These are phyloP conservation scores for Pantherophis vulpinus DNA, from an alignment of 2,797 vertebrate species.

Conservation along the genomic window DNA sequence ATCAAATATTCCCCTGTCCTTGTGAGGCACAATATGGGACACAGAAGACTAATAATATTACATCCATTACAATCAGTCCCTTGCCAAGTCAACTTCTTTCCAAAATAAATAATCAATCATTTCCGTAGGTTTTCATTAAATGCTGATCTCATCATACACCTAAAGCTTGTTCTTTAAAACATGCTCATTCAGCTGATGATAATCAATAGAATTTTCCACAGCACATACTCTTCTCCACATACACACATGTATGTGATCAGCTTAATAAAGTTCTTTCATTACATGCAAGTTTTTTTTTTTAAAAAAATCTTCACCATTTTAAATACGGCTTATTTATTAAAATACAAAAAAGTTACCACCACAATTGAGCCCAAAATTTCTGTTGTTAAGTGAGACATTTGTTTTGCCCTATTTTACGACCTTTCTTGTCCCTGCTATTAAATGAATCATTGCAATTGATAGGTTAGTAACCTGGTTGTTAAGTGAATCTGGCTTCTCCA, in stretches of 20 bases:
- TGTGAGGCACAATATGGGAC: slow-evolving; percentile 7
- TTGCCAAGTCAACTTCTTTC: neutral
- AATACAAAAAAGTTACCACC: neutral
- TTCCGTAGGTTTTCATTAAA: slow-evolving; percentile 11
- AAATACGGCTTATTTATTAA: neutral
- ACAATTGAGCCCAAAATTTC: neutral
- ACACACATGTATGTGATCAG: neutral
- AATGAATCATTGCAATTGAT: neutral
- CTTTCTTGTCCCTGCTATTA: neutral
- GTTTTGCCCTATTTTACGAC: neutral
- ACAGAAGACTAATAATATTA: slow-evolving; percentile 14
- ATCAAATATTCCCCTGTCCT: neutral
- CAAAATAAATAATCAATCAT: neutral
- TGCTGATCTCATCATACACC: neutral
- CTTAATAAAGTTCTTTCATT: neutral
- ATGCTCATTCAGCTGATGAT: neutral
- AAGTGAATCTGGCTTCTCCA: no score
- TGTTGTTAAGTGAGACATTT: neutral
- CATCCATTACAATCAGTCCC: neutral
- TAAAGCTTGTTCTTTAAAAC: slow-evolving; percentile 20
- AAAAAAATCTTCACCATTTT: neutral
- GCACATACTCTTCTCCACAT: neutral
- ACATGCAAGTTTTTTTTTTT: neutral
- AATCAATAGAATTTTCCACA: slow-evolving; percentile 3
- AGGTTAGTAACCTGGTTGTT: neutral